phyloP scores from a whole-genome alignment of 2,888 invertebrate species.

The Stictocephala bisonia region DNA sequence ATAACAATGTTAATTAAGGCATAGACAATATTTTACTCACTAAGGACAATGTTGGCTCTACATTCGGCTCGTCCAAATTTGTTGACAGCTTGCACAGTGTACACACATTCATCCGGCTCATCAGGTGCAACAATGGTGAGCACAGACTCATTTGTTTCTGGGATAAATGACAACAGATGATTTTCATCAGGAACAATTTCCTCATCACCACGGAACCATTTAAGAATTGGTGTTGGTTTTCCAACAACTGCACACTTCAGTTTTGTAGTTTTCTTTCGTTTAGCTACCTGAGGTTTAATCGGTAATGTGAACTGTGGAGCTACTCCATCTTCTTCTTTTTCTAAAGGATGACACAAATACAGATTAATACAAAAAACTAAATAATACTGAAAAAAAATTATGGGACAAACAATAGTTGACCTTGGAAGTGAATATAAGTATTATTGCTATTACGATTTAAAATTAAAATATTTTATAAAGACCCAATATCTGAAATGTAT shows the following conservation, averaged over 20 bases:
- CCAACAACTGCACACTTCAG: conserved; percentile 77
- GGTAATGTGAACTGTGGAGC: conserved; percentile 76
- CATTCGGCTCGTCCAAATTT: conserved; percentile 79
- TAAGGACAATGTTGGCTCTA: conserved; percentile 77
- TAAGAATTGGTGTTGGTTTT: conserved; percentile 76
- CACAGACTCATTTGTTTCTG: conserved; percentile 72
- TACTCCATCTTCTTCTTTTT: conserved; percentile 77
- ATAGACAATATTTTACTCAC: conserved; percentile 62
- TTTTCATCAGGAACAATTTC: conserved; percentile 71
- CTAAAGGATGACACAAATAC: conserved; percentile 62
- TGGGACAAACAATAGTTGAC: too few relatives aligned
- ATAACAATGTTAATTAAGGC: not conserved
- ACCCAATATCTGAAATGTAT: too few relatives aligned
- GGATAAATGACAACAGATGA: conserved; percentile 70
- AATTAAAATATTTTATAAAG: too few relatives aligned
- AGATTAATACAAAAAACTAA: not conserved
- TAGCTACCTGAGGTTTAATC: conserved; percentile 73
- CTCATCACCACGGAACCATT: conserved; percentile 75
- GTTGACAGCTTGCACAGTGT: conserved; percentile 78
- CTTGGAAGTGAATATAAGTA: too few relatives aligned
- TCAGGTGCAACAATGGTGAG: conserved; percentile 74
- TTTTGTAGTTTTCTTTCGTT: conserved; percentile 72
- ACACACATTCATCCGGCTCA: conserved; percentile 75
- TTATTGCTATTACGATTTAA: too few relatives aligned
- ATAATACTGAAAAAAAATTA: not conserved